Evolutionary conservation across 2,888 invertebrate genomes (phyloP).

Genomic region (Glyphotaelius pellucidus): DNA sequence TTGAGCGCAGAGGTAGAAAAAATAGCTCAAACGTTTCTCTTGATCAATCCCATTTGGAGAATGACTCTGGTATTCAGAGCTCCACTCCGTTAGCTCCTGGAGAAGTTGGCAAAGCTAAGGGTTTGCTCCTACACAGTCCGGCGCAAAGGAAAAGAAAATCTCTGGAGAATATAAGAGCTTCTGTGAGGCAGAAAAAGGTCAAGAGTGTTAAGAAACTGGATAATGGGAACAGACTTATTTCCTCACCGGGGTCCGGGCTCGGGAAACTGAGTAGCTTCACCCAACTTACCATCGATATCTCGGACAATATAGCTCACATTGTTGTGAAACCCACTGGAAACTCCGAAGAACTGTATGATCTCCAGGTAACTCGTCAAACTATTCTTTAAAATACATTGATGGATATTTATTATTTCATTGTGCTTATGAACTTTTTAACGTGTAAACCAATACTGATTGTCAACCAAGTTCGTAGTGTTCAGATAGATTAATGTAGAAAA

Average conservation of each 20-base stretch:
- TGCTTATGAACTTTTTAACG: no score
- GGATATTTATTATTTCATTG: no score
- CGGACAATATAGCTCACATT: slow-evolving; percentile 58
- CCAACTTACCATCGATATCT: slow-evolving; percentile 57
- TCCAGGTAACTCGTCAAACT: slow-evolving; percentile 74
- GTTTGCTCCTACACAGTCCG: not conserved
- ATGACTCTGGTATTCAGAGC: slow-evolving; percentile 56
- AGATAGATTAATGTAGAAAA: no score
- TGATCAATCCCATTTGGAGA: slow-evolving; percentile 11
- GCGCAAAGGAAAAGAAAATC: slow-evolving; percentile 32
- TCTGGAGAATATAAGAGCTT: not conserved
- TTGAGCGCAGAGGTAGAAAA: not conserved
- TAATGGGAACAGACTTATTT: not conserved
- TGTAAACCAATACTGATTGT: no score
- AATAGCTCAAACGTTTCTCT: slow-evolving; percentile 4
- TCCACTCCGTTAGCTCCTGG: slow-evolving; percentile 43
- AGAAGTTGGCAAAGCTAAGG: slow-evolving; percentile 41
- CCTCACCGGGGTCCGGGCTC: not conserved
- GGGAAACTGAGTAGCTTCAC: slow-evolving; percentile 48
- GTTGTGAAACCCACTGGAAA: slow-evolving; percentile 58
- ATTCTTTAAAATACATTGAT: not conserved
- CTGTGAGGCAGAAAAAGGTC: slow-evolving; percentile 47
- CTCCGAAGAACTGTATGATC: slow-evolving; percentile 67
- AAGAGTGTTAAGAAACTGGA: slow-evolving; percentile 1
- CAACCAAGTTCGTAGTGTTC: no score